Evolutionary conservation across 2,797 vertebrate species (phyloP), one percentile per base, ranked within the genome.

Genomic region (Ficedula albicollis): DNA sequence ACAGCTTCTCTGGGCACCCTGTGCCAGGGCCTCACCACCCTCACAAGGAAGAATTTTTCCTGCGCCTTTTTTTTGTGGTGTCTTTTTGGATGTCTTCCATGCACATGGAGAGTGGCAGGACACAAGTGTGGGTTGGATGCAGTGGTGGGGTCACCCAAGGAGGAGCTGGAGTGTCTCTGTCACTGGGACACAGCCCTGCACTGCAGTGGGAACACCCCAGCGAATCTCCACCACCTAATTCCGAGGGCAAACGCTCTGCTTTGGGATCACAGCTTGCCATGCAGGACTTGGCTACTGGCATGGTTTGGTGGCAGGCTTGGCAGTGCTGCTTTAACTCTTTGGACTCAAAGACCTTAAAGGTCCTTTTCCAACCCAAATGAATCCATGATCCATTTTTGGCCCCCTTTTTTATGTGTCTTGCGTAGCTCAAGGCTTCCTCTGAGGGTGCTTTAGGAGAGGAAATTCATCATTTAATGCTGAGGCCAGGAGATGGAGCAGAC

Each of bases 1-100:
- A 48, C 39, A 73, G 7, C 26, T 54, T 5, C 39, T 25, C 11
- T 52, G 46, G 3, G 4, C 13, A 72, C 0, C 22, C 52, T 48
- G 11, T 59, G 34, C 46, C 59, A 54, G 39, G 15, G 22, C 22
- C 8, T 66, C 1, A 0, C 9, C 52, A 32, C 3, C 26, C 11
- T 66, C 30, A 21, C 7, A 52, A 30, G 0, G 3, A 23, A 9
- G 13, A 20, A 13, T 12, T 41, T n/a, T 48, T 54, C 15, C 26
- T 2, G n/a, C n/a, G n/a, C n/a, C n/a, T n/a, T n/a, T n/a, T n/a
- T n/a, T n/a, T n/a, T 29, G 8, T 15, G 19, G 5, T 26, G 5
- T 27, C 26, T 83, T 58, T 12, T 68, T 21, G 41, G 13, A 84
- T 14, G 7, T 54, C 17, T 81, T 60, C 34, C 32, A 30, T 0